Evolutionary conservation across 2,113 vertebrate species (phyloP).

Genomic region (Pantherophis guttatus): DNA sequence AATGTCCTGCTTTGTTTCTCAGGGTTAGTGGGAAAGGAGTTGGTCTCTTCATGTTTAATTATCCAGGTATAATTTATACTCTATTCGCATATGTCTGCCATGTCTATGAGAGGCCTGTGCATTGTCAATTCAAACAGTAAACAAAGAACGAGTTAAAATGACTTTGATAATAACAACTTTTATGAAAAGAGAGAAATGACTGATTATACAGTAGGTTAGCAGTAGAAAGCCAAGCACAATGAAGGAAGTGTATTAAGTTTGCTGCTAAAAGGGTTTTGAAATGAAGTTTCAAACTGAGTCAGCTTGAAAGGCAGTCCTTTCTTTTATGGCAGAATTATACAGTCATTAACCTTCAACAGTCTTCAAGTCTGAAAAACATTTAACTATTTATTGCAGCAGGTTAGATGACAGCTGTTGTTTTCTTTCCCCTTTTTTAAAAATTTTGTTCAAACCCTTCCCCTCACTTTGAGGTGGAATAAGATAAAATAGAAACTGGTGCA

Average conservation of each 20-base stretch:
- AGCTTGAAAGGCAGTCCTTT: not conserved
- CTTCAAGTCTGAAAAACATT: not conserved
- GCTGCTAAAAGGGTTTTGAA: not conserved
- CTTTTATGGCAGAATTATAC: not conserved
- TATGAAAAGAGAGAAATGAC: not conserved
- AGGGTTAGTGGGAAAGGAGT: not conserved
- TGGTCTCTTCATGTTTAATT: conserved; percentile 14
- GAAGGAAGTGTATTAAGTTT: not conserved
- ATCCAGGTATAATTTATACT: conserved; percentile 1
- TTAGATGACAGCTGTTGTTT: not conserved
- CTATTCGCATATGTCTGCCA: not conserved
- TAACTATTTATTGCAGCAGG: not conserved
- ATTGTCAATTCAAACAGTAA: not conserved
- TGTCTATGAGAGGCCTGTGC: not conserved
- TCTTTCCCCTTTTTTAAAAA: not conserved
- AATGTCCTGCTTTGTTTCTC: conserved; percentile 19
- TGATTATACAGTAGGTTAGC: not conserved
- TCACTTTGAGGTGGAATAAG: not conserved
- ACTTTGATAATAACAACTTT: conserved; percentile 8
- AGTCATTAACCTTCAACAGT: not conserved
- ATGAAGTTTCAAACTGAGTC: not conserved
- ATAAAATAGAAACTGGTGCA: not conserved
- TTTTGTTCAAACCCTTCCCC: not conserved
- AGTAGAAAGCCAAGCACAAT: not conserved
- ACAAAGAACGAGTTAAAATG: conserved; percentile 13